A percentile compares a stretch with the other conserved stretches of the same genome.
These are phyloP conservation scores for Lucilia cuprina DNA, from an alignment of 1,140 invertebrate genomes.

Conservation along the genomic window DNA sequence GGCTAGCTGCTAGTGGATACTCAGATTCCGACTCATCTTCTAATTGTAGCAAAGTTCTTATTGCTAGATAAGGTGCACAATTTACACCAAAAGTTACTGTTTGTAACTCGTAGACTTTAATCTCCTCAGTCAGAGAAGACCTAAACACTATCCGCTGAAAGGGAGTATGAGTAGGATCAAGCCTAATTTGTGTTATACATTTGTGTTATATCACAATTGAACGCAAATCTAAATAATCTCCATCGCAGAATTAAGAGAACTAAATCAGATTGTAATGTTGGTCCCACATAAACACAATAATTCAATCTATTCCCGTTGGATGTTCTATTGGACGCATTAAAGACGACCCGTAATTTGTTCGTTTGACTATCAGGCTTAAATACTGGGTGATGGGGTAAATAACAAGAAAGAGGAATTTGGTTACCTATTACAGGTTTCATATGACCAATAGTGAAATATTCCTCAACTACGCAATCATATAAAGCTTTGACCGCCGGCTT, in stretches of 20 bases:
- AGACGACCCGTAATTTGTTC: background rate
- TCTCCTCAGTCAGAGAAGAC: background rate
- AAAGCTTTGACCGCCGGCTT: background rate
- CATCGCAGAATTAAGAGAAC: background rate
- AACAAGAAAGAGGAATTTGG: slow-evolving; percentile 16
- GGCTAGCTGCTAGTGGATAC: no score
- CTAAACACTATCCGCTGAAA: background rate
- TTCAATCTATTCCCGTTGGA: background rate
- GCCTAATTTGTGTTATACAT: background rate
- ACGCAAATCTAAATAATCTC: background rate
- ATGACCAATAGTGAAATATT: background rate
- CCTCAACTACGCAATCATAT: background rate
- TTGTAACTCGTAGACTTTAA: background rate
- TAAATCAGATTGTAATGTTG: background rate
- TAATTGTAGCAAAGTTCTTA: background rate
- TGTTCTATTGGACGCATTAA: background rate
- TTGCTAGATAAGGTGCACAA: background rate
- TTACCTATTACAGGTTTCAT: background rate
- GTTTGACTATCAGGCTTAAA: slow-evolving; percentile 22
- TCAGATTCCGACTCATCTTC: background rate
- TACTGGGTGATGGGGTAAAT: slow-evolving; percentile 57
- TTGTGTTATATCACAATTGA: background rate
- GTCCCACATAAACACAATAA: background rate
- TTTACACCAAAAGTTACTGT: background rate
- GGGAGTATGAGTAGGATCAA: background rate